Evolutionary conservation across 1,140 invertebrate genomes (phyloP).

Genomic region (Ceratosolen solmsi): DNA sequence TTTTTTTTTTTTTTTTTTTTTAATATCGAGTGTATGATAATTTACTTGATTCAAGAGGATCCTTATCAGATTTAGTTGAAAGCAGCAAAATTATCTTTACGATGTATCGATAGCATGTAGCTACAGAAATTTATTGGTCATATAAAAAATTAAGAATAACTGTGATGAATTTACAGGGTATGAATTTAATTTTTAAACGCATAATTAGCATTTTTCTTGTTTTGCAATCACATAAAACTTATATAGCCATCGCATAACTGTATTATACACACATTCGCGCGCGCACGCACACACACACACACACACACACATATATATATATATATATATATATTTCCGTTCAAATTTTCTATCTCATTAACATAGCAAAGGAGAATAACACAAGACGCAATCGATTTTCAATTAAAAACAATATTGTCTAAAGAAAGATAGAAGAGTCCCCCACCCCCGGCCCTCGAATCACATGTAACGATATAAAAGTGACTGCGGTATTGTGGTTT

Average conservation of each 20-base stretch:
- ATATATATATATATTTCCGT: no score
- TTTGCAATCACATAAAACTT: not conserved
- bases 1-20: no score
- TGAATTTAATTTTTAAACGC: not conserved
- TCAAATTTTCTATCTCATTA: no score
- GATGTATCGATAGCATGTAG: not conserved
- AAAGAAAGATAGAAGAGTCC: no score
- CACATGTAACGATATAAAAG: not conserved
- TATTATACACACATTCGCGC: no score
- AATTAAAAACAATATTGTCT: no score
- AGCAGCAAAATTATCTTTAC: not conserved
- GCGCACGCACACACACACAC: no score
- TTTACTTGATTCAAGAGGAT: not conserved
- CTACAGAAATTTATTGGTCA: not conserved
- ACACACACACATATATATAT: no score
- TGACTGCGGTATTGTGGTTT: not conserved
- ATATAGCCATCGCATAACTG: not conserved
- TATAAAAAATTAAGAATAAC: slow-evolving; percentile 7
- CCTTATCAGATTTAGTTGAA: not conserved
- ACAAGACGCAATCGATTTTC: no score
- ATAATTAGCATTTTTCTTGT: not conserved
- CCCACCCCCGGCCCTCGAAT: no score
- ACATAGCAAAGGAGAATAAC: no score
- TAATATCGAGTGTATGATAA: no score
- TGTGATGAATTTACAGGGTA: not conserved